Conservation (phyloP, 1,140 invertebrate genomes). For the Lerema accius region DNA sequence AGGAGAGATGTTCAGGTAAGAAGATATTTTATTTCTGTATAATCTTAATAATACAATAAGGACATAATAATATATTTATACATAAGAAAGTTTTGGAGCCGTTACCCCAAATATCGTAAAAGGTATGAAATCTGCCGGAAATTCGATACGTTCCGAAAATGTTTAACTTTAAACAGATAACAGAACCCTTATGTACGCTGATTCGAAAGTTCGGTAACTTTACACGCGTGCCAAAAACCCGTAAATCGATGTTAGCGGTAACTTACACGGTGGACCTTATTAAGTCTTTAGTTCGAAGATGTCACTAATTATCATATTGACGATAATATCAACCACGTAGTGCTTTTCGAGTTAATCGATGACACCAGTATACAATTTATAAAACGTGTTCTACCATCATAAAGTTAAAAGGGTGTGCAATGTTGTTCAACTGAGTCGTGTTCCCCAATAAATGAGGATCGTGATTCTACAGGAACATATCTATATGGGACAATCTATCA, state of each 20-base stretch:
- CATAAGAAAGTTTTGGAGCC: too few species aligned
- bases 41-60: too few species aligned
- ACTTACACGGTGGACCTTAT: slow-evolving; percentile 33
- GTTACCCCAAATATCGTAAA: too few species aligned
- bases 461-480: slow-evolving; percentile 8
- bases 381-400: background rate
- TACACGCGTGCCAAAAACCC: slow-evolving; percentile 27
- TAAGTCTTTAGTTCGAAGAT: slow-evolving; percentile 31
- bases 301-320: slow-evolving; percentile 2
- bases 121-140: background rate
- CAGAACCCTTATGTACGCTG: slow-evolving; percentile 8
- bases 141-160: slow-evolving; percentile 30
- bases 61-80: too few species aligned
- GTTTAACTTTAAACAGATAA: slow-evolving; percentile 26
- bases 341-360: too few species aligned
- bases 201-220: slow-evolving; percentile 43
- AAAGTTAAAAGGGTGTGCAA: slow-evolving; percentile 1
- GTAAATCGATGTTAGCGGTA: slow-evolving; percentile 29
- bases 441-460: slow-evolving; percentile 20
- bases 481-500: slow-evolving; percentile 19
- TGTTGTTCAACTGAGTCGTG: background rate
- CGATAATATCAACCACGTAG: slow-evolving; percentile 5
- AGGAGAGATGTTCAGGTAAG: slow-evolving; percentile 74
- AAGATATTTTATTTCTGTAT: too few species aligned
- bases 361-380: background rate